Percentiles rank a stretch among this genome's conserved stretches.
These are phyloP conservation scores for Cyprinodon diabolis DNA, from an alignment of 2,797 vertebrate genomes.

Conservation along the genomic window DNA sequence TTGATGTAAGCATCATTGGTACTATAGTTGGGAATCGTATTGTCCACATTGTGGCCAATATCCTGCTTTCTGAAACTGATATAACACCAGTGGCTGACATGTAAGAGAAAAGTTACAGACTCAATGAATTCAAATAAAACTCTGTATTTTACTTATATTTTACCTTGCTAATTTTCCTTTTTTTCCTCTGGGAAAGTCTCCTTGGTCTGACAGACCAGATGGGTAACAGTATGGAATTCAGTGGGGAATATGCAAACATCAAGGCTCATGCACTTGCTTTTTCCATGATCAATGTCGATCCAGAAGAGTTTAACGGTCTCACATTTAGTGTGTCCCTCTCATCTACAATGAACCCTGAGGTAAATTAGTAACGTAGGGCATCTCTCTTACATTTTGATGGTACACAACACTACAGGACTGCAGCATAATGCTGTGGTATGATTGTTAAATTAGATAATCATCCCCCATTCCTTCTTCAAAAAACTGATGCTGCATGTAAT, in stretches of 20 bases:
- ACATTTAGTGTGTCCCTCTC: slow-evolving; percentile 81
- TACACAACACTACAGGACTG: background rate
- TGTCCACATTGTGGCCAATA: slow-evolving; percentile 74
- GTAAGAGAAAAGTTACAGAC: slow-evolving; percentile 72
- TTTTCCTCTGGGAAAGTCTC: slow-evolving; percentile 76
- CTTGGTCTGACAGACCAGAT: slow-evolving; percentile 80
- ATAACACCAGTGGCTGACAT: slow-evolving; percentile 72
- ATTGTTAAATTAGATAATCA: background rate
- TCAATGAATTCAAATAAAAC: background rate
- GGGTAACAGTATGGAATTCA: slow-evolving; percentile 82
- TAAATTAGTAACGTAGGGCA: slow-evolving; percentile 54
- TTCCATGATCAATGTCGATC: slow-evolving; percentile 74
- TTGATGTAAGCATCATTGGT: slow-evolving; percentile 68
- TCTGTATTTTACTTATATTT: background rate
- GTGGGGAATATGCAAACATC: slow-evolving; percentile 68
- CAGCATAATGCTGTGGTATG: background rate
- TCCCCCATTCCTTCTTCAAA: background rate
- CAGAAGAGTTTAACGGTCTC: slow-evolving; percentile 79
- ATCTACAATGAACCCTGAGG: slow-evolving; percentile 71
- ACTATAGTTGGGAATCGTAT: slow-evolving; percentile 64
- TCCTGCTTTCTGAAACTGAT: slow-evolving; percentile 77
- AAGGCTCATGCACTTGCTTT: slow-evolving; percentile 78
- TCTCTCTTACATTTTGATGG: background rate
- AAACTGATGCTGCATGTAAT: background rate
- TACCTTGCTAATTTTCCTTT: background rate